A percentile compares a stretch with the other conserved stretches of the same genome.
These are phyloP conservation scores for Channa argus DNA, from an alignment of 2,113 vertebrate species.

Conservation along the genomic window DNA sequence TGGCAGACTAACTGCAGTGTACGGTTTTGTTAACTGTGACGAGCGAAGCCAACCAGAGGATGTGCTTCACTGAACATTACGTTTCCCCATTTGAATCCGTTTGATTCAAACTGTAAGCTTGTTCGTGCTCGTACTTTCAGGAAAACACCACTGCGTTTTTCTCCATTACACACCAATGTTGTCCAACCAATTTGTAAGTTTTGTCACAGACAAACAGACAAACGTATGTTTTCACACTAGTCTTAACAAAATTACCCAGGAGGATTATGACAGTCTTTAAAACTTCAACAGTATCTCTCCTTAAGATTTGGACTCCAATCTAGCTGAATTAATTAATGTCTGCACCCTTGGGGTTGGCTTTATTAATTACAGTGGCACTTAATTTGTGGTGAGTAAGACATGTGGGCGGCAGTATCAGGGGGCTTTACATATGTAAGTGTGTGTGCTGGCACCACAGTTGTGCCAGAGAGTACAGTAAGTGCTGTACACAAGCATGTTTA, in stretches of 20 bases:
- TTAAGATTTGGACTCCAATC: constrained; percentile 67
- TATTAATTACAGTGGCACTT: constrained; percentile 81
- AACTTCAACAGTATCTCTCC: constrained; percentile 42
- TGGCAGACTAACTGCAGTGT: constrained; percentile 45
- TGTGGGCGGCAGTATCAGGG: constrained; percentile 43
- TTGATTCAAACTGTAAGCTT: constrained; percentile 5
- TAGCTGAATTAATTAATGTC: constrained; percentile 78
- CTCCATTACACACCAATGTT: constrained; percentile 11
- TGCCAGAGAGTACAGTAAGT: too few relatives aligned
- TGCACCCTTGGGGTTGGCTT: constrained; percentile 71
- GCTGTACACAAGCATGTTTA: too few relatives aligned
- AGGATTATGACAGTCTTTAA: constrained; percentile 41
- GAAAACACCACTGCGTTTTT: not conserved
- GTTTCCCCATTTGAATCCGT: constrained; percentile 8
- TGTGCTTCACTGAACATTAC: constrained; percentile 29
- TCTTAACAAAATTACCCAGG: constrained; percentile 27
- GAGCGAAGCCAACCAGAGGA: constrained; percentile 16
- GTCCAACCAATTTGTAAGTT: not conserved
- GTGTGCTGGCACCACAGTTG: constrained; percentile 9
- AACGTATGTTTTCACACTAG: constrained; percentile 13
- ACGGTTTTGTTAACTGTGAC: constrained; percentile 34
- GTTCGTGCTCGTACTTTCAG: not conserved
- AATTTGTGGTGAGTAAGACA: constrained; percentile 70
- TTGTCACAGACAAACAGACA: constrained; percentile 3
- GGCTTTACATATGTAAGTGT: constrained; percentile 17